Evolutionary conservation across 2,888 invertebrate species (phyloP), one percentile per base, ranked within the genome.

Genomic region (Volucella bombylans): DNA sequence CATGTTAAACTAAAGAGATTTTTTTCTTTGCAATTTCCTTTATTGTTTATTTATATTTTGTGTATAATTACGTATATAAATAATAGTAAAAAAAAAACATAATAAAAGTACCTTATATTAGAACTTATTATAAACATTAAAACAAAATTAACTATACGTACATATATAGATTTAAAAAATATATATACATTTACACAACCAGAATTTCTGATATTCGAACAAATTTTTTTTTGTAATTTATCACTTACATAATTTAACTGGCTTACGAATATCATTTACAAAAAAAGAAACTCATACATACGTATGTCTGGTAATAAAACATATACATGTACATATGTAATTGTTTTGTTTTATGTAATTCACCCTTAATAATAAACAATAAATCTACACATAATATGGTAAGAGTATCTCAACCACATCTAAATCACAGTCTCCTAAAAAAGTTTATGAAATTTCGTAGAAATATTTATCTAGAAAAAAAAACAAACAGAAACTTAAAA

Each of bases 351-450:
- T 18, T 41, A 14, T 38, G 59, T 68, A 68, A 31, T 62, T 80
- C 39, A 72, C 64, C 59, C 18, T 6, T 72, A 54, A 61, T 73
- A 55, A 55, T 49, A 61, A 57, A 67, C 74, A 65, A 10, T 65
- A 61, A 54, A 55, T 18, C 67, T 64, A 61, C 59, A 65, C 47
- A 69, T 47, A 61, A 45, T 69, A 68, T 52, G 62, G 62, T 50
- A 67, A 67, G 54, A 71, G 59, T 57, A 14, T 67, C 54, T 90
- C 89, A 90, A 90, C 89, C 90, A 90, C 90, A 89, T 89, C 88
- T 88, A 89, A 89, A 90, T 90, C 90, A 90, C 90, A 90, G 90
- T 88, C 89, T 89, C 89, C 90, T 90, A 89, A 89, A 88, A 64
- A 71, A 45, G 47, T 12, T 54, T 23, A 43, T 39, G 10, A 61